These are phyloP conservation scores for Zaprionus ghesquierei DNA, from an alignment of 1,140 invertebrate genomes.

Conservation along the genomic window DNA sequence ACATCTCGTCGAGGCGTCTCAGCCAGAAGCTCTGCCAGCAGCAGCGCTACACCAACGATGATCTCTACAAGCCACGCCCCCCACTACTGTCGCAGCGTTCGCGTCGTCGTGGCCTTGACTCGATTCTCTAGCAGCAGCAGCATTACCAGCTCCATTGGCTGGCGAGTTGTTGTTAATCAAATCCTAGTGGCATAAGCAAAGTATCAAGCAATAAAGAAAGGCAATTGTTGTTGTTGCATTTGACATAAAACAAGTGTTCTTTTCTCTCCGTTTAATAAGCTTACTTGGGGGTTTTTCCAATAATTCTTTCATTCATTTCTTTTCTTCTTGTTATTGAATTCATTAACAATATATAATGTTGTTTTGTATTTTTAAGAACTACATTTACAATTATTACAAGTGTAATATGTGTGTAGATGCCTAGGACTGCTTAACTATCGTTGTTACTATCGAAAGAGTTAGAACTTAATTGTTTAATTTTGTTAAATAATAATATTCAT, in stretches of 20 bases:
- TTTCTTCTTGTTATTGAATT: slow-evolving; percentile 38
- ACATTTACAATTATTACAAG: slow-evolving; percentile 59
- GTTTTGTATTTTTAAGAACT: slow-evolving; percentile 53
- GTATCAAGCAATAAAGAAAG: slow-evolving; percentile 41
- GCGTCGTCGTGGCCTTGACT: slow-evolving; percentile 70
- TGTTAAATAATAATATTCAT: not conserved
- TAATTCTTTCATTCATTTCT: slow-evolving; percentile 22
- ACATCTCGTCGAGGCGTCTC: slow-evolving; percentile 45
- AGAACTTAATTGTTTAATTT: not conserved
- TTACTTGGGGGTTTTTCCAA: slow-evolving; percentile 25
- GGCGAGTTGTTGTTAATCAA: slow-evolving; percentile 13
- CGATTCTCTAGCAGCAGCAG: slow-evolving; percentile 53
- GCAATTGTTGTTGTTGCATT: slow-evolving; percentile 70
- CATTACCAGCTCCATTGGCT: not conserved
- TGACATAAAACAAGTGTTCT: slow-evolving; percentile 44
- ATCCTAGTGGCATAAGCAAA: slow-evolving; percentile 6
- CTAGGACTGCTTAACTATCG: not conserved
- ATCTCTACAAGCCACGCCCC: slow-evolving; percentile 88
- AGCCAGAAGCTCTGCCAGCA: slow-evolving; percentile 71
- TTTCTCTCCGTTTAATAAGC: slow-evolving; percentile 41
- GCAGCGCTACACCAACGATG: slow-evolving; percentile 87
- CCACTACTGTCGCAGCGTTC: slow-evolving; percentile 82
- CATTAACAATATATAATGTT: slow-evolving; percentile 63
- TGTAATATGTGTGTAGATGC: slow-evolving; percentile 26
- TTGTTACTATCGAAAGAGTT: not conserved